These are phyloP conservation scores for Pitangus sulphuratus DNA, from an alignment of 2,797 vertebrate genomes.

Conservation along the genomic window DNA sequence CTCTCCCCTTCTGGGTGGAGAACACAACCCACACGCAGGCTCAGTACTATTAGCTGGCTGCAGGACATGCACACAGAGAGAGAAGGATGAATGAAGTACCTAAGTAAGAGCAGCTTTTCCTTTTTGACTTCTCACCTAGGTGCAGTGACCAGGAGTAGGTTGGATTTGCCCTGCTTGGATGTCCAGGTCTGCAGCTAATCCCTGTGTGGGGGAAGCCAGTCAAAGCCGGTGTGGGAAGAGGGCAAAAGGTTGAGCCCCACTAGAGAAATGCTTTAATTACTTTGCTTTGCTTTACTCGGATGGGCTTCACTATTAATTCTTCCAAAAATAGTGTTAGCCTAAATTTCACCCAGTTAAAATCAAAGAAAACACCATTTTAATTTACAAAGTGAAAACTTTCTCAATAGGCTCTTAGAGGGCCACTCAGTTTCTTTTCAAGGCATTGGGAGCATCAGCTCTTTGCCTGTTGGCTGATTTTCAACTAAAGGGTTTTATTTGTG, in stretches of 20 bases:
- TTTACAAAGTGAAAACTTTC: neutral
- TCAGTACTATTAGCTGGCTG: no score
- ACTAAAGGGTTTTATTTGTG: neutral
- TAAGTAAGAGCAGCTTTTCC: neutral
- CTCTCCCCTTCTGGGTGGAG: neutral
- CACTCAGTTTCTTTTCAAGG: neutral
- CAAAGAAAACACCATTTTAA: neutral
- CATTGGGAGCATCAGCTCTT: neutral
- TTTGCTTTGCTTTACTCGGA: neutral
- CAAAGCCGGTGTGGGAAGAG: neutral
- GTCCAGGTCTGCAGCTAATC: neutral
- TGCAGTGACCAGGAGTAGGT: neutral
- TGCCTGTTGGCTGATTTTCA: neutral
- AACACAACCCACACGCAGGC: accelerated
- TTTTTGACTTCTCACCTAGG: neutral
- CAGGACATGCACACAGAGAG: neutral
- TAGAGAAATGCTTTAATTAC: neutral
- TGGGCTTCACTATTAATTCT: neutral
- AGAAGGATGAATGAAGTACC: neutral
- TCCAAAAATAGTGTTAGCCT: neutral
- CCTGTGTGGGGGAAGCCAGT: neutral
- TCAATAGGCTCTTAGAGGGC: neutral
- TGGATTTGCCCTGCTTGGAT: neutral
- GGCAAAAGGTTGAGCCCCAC: neutral
- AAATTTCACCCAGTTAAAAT: neutral